Conservation (phyloP, 2,797 vertebrate species). For the Harpagifer antarcticus region DNA sequence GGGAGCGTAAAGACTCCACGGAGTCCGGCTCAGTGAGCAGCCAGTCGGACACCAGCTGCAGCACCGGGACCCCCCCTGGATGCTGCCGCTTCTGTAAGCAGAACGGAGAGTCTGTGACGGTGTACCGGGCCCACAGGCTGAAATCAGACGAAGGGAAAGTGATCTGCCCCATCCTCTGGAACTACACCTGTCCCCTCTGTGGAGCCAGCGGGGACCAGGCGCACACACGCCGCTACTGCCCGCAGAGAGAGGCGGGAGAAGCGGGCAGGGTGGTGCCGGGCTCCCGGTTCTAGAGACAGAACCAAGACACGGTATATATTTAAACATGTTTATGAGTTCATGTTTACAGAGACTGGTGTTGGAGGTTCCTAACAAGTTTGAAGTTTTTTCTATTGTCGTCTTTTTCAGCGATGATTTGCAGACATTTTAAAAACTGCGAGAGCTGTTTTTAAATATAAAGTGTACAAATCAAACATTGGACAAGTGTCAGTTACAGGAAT, state of each 20-base stretch:
- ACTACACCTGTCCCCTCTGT: slow-evolving; percentile 88
- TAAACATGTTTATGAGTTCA: slow-evolving; percentile 37
- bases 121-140: slow-evolving; percentile 87
- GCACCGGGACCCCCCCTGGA: not conserved
- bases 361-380: not conserved
- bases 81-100: slow-evolving; percentile 89
- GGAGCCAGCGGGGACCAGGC: slow-evolving; percentile 86
- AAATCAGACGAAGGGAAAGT: slow-evolving; percentile 81
- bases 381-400: slow-evolving; percentile 7
- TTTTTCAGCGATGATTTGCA: no score
- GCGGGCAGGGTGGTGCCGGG: not conserved
- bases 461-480: no score
- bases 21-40: slow-evolving; percentile 8
- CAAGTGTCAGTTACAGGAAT: no score
- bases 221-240: slow-evolving; percentile 90
- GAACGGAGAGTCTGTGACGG: slow-evolving; percentile 84
- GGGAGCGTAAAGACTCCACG: not conserved
- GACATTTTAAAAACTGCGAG: no score
- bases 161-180: slow-evolving; percentile 86
- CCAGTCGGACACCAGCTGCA: slow-evolving; percentile 47
- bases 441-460: no score
- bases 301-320: slow-evolving; percentile 48
- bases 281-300: slow-evolving; percentile 26
- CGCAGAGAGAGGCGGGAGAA: slow-evolving; percentile 16
- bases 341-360: slow-evolving; percentile 21